Evolutionary conservation across 2,797 vertebrate genomes (phyloP), one percentile per base, ranked within the genome.

Genomic region (Gymnopithys bicolor): DNA sequence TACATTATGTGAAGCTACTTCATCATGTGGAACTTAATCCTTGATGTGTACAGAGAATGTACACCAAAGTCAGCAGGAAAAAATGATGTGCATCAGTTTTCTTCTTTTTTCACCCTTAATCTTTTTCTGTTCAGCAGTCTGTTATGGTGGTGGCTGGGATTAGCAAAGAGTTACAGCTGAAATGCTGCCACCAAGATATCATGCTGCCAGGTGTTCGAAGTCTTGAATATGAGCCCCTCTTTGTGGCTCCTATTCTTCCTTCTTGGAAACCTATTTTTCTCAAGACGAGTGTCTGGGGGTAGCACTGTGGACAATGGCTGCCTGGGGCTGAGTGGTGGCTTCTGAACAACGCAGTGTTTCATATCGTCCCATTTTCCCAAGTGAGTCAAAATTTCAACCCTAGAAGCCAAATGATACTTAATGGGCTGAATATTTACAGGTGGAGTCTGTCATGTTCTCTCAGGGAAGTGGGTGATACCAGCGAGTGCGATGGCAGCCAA

Each of bases 391-490:
- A 84, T 71, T 86, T 73, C 23, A 66, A 6, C 14, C 12, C 9
- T 67, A 33, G 30, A 51, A 73, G 25, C n/a, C 21, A 66, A 59
- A 21, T 30, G 9, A 25, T 66, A 46, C 13, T 60, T 84, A 28
- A 48, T 63, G 39, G 52, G 45, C 9, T 28, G 28, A 28, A 28
- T 64, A 32, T 37, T 75, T 59, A 13, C 37, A 49, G 30, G 13
- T 8, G 32, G 43, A 49, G 12, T 48, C 28, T 27, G 2, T 39
- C 0, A 0, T 0, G 0, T 67, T 70, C n/a, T 75, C 5, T 46
- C 11, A 4, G 59, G 37, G n/a, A 37, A 58, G 45, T 14, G 41
- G n/a, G 24, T 43, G 43, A 51, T 1, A 3, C 13, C 53, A 41
- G 32, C 1, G 12, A 46, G 8, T 0, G 1, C 62, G 51, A 6